Evolutionary conservation across 2,888 invertebrate species (phyloP).

Genomic region (Leptinotarsa juncta): DNA sequence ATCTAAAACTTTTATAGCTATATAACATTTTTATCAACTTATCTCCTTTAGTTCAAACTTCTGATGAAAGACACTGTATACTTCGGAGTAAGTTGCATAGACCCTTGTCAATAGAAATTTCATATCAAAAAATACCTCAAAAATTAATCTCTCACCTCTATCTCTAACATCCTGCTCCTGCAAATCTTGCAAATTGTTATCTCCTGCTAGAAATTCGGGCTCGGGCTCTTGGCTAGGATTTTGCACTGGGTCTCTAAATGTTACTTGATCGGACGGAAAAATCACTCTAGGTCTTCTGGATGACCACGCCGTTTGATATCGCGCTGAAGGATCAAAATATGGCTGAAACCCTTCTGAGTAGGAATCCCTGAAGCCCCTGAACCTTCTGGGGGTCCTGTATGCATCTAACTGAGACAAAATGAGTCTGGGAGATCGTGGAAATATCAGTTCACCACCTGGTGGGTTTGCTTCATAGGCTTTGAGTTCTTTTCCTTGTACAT

Average conservation of each 20-base stretch:
- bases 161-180: slow-evolving; percentile 69
- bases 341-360: slow-evolving; percentile 50
- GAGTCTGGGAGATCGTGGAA: slow-evolving; percentile 40
- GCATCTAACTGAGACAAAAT: slow-evolving; percentile 48
- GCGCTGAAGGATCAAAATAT: slow-evolving; percentile 55
- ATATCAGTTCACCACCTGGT: slow-evolving; percentile 27
- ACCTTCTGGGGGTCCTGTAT: slow-evolving; percentile 50
- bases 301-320: slow-evolving; percentile 56
- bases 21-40: too few species aligned
- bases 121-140: not conserved
- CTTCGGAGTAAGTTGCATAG: too few species aligned
- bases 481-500: slow-evolving; percentile 24
- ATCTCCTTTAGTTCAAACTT: too few species aligned
- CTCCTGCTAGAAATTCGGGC: slow-evolving; percentile 60
- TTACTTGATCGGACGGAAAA: slow-evolving; percentile 64
- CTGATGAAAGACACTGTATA: too few species aligned
- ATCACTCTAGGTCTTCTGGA: slow-evolving; percentile 64
- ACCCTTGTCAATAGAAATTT: not conserved
- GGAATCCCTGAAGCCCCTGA: slow-evolving; percentile 46
- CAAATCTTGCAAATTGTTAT: slow-evolving; percentile 72
- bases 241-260: slow-evolving; percentile 60
- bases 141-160: slow-evolving; percentile 70
- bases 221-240: slow-evolving; percentile 54
- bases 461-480: slow-evolving; percentile 14
- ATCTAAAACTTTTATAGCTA: too few species aligned